phyloP scores from a whole-genome alignment of 2,797 vertebrate genomes.

The Sparus aurata region DNA sequence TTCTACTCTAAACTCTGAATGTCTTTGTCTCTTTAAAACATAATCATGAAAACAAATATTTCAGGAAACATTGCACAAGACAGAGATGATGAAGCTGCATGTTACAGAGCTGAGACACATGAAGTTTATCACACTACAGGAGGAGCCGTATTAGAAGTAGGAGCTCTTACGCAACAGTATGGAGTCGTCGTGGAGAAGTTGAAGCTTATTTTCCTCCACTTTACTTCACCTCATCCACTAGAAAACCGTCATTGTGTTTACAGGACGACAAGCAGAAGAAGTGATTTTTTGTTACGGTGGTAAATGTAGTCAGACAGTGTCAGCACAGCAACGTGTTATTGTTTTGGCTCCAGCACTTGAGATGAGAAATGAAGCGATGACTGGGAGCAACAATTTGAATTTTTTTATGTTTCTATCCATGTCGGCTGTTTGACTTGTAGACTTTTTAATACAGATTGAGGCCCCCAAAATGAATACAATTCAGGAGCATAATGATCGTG shows the following conservation, averaged over 20 bases:
- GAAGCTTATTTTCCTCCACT: background rate
- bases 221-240: background rate
- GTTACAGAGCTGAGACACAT: background rate
- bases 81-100: background rate
- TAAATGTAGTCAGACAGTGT: background rate
- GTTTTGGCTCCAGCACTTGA: background rate
- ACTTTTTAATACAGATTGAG: background rate
- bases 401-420: background rate
- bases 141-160: background rate
- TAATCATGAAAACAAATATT: background rate
- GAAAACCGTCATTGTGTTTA: background rate
- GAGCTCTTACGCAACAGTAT: background rate
- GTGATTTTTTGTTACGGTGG: background rate
- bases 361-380: background rate
- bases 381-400: background rate
- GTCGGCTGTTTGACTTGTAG: too few species aligned
- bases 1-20: background rate
- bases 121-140: background rate
- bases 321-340: background rate
- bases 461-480: background rate
- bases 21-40: background rate
- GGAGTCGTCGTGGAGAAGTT: background rate
- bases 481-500: background rate
- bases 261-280: background rate
- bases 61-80: background rate